Evolutionary conservation across 2,113 vertebrate species (phyloP).

Genomic region (Pogona vitticeps): DNA sequence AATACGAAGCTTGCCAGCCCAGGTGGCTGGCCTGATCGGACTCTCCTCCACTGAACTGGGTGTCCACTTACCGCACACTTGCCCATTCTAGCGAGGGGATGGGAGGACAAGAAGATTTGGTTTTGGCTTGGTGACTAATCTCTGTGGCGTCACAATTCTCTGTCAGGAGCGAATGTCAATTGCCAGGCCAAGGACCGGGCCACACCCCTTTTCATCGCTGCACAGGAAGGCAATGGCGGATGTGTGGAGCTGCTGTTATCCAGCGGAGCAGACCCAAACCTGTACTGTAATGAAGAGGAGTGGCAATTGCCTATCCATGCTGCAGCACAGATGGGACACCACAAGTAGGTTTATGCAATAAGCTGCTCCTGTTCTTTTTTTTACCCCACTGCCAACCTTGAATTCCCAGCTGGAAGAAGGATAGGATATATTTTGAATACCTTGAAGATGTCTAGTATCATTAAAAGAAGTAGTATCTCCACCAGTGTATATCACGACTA

Average conservation of each 20-base stretch:
- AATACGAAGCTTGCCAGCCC: too few relatives aligned
- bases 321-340: slow-evolving; percentile 88
- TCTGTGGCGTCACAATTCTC: slow-evolving; percentile 29
- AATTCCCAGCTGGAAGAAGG: neutral
- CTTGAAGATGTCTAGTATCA: neutral
- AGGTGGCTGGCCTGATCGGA: too few relatives aligned
- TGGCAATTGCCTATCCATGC: slow-evolving; percentile 93
- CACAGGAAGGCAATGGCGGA: slow-evolving; percentile 87
- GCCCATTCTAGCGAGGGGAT: too few relatives aligned
- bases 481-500: neutral
- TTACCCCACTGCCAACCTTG: neutral
- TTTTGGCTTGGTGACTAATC: too few relatives aligned
- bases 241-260: slow-evolving; percentile 86
- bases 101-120: too few relatives aligned
- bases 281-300: slow-evolving; percentile 84
- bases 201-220: slow-evolving; percentile 91
- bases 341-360: slow-evolving; percentile 75
- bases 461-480: neutral
- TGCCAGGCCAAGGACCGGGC: slow-evolving; percentile 88
- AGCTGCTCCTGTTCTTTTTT: neutral
- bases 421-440: neutral
- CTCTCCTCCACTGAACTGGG: too few relatives aligned
- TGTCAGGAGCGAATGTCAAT: slow-evolving; percentile 86
- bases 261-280: slow-evolving; percentile 84
- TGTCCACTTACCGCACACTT: too few relatives aligned